Conservation (phyloP, 2,797 vertebrate genomes). For the Phyllotis vaccarum region DNA sequence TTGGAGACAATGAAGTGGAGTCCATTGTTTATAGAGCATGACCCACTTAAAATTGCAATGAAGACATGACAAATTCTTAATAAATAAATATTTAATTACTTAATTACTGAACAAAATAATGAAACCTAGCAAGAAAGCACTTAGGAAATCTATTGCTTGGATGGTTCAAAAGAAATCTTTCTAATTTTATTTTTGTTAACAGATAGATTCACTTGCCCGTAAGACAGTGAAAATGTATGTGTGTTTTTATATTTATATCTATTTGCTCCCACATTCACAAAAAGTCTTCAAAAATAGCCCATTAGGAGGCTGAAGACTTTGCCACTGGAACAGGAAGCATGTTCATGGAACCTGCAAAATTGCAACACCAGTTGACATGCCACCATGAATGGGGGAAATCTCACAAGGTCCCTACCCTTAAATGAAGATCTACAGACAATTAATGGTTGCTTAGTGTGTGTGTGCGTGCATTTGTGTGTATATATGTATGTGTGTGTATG, state of each 20-base stretch:
- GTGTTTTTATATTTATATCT: slow-evolving; percentile 53
- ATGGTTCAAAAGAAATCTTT: slow-evolving; percentile 54
- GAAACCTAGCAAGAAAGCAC: slow-evolving; percentile 48
- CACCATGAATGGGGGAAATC: not conserved
- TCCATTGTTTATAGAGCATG: slow-evolving; percentile 33
- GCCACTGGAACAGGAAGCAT: not conserved
- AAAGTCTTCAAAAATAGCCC: not conserved
- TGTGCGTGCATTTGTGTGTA: too few relatives aligned
- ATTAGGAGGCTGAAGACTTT: not conserved
- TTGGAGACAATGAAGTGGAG: slow-evolving; percentile 28
- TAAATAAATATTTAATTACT: slow-evolving; percentile 77
- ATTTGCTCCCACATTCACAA: slow-evolving; percentile 8
- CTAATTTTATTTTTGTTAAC: slow-evolving; percentile 53
- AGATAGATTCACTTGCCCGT: slow-evolving; percentile 58
- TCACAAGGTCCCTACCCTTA: not conserved
- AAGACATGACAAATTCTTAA: slow-evolving; percentile 58
- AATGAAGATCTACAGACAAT: not conserved
- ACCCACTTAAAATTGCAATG: slow-evolving; percentile 66
- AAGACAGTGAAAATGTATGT: slow-evolving; percentile 51
- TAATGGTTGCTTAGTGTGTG: not conserved
- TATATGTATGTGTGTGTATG: too few relatives aligned
- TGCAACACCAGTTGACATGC: not conserved
- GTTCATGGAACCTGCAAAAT: not conserved
- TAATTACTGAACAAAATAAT: slow-evolving; percentile 63
- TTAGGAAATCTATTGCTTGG: slow-evolving; percentile 63